These are phyloP conservation scores for Drosophila mayri DNA, from an alignment of 1,140 invertebrate species.

Conservation along the genomic window DNA sequence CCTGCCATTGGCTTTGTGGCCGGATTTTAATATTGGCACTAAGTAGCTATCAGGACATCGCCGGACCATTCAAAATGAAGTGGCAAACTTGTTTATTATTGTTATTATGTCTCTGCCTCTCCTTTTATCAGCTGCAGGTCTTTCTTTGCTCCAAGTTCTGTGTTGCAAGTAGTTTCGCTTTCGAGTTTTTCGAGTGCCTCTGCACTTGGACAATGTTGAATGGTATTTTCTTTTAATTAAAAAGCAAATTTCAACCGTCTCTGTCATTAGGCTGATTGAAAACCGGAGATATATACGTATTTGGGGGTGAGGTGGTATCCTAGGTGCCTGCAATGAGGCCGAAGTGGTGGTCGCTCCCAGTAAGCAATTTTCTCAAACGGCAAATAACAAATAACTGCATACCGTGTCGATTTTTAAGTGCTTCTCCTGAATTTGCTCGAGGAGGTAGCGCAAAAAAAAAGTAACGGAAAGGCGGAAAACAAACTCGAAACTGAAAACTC, in stretches of 20 bases:
- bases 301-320: too few relatives aligned
- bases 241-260: slow-evolving; percentile 72
- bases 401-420: slow-evolving; percentile 81
- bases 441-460: slow-evolving; percentile 16
- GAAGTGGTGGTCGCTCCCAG: slow-evolving; percentile 46
- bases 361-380: slow-evolving; percentile 74
- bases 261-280: slow-evolving; percentile 82
- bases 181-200: slow-evolving; percentile 63
- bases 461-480: slow-evolving; percentile 10
- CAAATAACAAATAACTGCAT: slow-evolving; percentile 78
- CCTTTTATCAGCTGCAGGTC: slow-evolving; percentile 22
- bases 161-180: slow-evolving; percentile 44
- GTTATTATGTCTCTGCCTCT: slow-evolving; percentile 66
- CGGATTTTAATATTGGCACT: slow-evolving; percentile 79
- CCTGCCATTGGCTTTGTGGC: slow-evolving; percentile 60
- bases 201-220: slow-evolving; percentile 51
- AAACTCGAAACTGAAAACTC: slow-evolving; percentile 53
- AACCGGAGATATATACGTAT: slow-evolving; percentile 39
- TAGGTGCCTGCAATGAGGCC: neutral
- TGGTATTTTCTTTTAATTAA: slow-evolving; percentile 81
- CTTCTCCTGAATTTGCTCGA: slow-evolving; percentile 60
- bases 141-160: slow-evolving; percentile 38
- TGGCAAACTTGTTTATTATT: slow-evolving; percentile 82
- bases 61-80: slow-evolving; percentile 76
- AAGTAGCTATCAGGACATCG: slow-evolving; percentile 72